phyloP scores from a whole-genome alignment of 2,888 invertebrate genomes.

The Lacanobia wlatinum region DNA sequence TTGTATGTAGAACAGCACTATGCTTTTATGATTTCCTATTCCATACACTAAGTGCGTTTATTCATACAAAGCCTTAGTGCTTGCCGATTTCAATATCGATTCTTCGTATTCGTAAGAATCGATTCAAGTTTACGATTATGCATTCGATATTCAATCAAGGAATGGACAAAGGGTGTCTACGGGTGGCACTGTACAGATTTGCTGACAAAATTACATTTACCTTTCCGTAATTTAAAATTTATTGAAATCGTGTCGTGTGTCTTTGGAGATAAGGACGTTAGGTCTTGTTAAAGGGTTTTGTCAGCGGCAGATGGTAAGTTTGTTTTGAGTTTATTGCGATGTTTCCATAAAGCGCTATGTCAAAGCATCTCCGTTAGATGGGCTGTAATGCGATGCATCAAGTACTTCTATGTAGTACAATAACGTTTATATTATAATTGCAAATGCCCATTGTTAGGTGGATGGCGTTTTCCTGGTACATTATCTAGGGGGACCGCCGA shows the following conservation, averaged over 20 bases:
- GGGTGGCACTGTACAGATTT: conserved; percentile 70
- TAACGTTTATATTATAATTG: conserved; percentile 75
- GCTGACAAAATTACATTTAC: conserved; percentile 51
- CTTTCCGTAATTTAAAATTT: conserved; percentile 26
- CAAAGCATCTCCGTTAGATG: conserved; percentile 75
- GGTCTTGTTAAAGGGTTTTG: conserved; percentile 19
- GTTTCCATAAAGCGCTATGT: conserved; percentile 76
- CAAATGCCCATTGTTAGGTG: conserved; percentile 70
- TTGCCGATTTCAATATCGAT: conserved; percentile 81
- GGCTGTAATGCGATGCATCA: conserved; percentile 69
- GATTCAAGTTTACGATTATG: conserved; percentile 86
- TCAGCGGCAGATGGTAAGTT: conserved; percentile 43
- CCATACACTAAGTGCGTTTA: conserved; percentile 67
- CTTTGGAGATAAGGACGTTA: conserved; percentile 21
- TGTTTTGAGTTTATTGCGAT: conserved; percentile 70
- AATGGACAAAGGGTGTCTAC: conserved; percentile 79
- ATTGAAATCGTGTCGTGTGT: conserved; percentile 38
- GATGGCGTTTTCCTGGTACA: conserved; percentile 60
- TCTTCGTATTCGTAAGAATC: conserved; percentile 81
- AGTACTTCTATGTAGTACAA: conserved; percentile 69
- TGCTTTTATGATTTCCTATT: conserved; percentile 66
- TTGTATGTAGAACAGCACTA: conserved; percentile 63
- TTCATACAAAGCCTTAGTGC: conserved; percentile 72
- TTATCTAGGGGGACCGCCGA: conserved; percentile 46
- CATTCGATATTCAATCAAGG: conserved; percentile 85